Percentiles rank a stretch among this genome's conserved stretches.
phyloP scores from a whole-genome alignment of 1,140 invertebrate species.

The Radopholus similis region DNA sequence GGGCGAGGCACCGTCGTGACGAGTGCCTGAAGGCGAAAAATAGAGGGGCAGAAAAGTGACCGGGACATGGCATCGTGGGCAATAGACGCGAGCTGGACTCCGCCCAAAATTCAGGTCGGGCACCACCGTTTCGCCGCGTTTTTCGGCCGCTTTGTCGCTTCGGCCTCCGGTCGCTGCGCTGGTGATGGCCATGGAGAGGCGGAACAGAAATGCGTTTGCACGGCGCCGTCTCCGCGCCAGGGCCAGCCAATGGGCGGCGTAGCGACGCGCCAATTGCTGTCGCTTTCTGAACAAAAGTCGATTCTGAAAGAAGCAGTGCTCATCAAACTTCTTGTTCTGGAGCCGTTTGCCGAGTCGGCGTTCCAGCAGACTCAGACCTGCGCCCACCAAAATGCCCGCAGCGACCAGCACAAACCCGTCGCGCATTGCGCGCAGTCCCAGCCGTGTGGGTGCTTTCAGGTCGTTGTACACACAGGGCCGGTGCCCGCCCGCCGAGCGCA shows the following conservation, averaged over 20 bases:
- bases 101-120: slow-evolving; percentile 46
- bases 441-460: slow-evolving; percentile 49
- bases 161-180: no score
- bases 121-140: slow-evolving; percentile 3
- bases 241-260: slow-evolving; percentile 34
- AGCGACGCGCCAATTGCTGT: slow-evolving; percentile 33
- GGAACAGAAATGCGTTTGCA: slow-evolving; percentile 6
- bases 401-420: slow-evolving; percentile 51
- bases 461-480: slow-evolving; percentile 34
- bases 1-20: slow-evolving; percentile 41
- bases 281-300: slow-evolving; percentile 23
- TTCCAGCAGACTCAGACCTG: slow-evolving; percentile 47
- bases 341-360: slow-evolving; percentile 40
- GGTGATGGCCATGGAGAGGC: neutral
- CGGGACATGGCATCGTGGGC: slow-evolving; percentile 41
- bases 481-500: slow-evolving; percentile 61
- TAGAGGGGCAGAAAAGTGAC: neutral
- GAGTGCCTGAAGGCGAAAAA: slow-evolving; percentile 33
- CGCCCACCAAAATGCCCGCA: slow-evolving; percentile 45
- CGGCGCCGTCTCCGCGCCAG: neutral
- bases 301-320: neutral
- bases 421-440: slow-evolving; percentile 51
- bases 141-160: no score
- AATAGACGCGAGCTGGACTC: slow-evolving; percentile 41
- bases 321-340: slow-evolving; percentile 17